Base-by-base conservation (phyloP, 2,797 vertebrate species). In the Siniperca undulata region DNA sequence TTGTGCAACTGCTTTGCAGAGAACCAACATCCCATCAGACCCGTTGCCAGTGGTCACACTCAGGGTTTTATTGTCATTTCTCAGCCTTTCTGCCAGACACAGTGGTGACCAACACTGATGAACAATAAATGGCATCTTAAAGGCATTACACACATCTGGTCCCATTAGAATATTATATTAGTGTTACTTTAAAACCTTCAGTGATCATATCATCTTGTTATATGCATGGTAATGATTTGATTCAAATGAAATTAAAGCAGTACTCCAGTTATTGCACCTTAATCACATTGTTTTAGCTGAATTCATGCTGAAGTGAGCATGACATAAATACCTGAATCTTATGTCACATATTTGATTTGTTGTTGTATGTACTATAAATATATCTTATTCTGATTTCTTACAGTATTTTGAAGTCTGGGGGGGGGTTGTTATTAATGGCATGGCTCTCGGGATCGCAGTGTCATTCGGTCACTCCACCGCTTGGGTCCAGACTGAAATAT, bases 1-100 rank as follows among this genome's bases (percentile, higher is more conserved):
- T 68, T 71, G 69, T 70, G 68, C 73, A 42, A 22, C 55, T 44
- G 58, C 70, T 65, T 68, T 81, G 44, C 34, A 72, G 24, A 60
- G 46, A 73, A 24, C 40, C 80, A 48, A 44, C 65, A 61, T 36
- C 17, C 60, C 62, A 58, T 69, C 64, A 71, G 44, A 69, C 74
- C 12, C 3, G 7, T 64, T 16, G 14, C 72, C 69, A 77, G 70
- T 24, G 52, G 67, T 82, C 69, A 40, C 72, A 60, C 42, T 70
- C 7, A 0, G 20, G 7, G 0, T 67, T 80, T 79, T 55, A 38
- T 36, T 34, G 55, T 74, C 52, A 58, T 12, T 40, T 70, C 27
- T 12, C 42, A 13, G 38, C 17, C 10, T 66, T 9, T 67, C 11
- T 78, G 77, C 62, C 53, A 74, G 40, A 53, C 72, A 58, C 30